Evolutionary conservation across 2,113 vertebrate species (phyloP), one percentile per base, ranked within the genome.

Genomic region (Anseranas semipalmata): DNA sequence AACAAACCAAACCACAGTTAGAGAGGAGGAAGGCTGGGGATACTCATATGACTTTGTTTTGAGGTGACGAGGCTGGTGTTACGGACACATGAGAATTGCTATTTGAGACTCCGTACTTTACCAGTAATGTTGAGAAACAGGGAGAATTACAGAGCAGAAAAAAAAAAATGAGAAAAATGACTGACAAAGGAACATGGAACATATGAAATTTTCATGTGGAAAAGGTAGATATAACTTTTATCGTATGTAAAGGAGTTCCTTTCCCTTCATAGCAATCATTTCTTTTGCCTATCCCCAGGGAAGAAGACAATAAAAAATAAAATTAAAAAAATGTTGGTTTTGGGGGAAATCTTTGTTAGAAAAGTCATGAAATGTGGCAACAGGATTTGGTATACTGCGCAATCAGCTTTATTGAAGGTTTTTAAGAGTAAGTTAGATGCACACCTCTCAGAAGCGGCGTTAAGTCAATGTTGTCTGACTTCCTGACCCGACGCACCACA

Each of bases 141-240:
- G 15, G 2, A 85, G 28, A 70, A 80, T 15, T 28, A 45, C 1
- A 19, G 28, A 63, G 5, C 3, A 72, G 12, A 17, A 35, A 52
- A 41, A 32, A 28, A 39, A 18, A 56, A 27, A 28, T 78, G 6
- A 92, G 12, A 37, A 82, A 79, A 80, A 77, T 4, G 5, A 43
- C 37, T 83, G 37, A 24, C 3, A 56, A 60, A 3, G 2, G 13
- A 70, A 28, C 18, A 70, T 4, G 6, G 35, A 50, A 90, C 83
- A 32, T 0, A 1, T 39, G 1, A 46, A 0, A 72, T 85, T 55
- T 93, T 78, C 37, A 73, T 1, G 4, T 19, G 15, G 17, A 80
- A 86, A 77, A 85, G 16, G 12, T 11, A 91, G 18, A 33, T 43
- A 66, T 4, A 27, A 56, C 39, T 17, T 28, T 60, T 45, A 17